Percentiles rank a stretch among this genome's conserved stretches.
phyloP scores from a whole-genome alignment of 1,140 invertebrate species.

The Diprion similis region DNA sequence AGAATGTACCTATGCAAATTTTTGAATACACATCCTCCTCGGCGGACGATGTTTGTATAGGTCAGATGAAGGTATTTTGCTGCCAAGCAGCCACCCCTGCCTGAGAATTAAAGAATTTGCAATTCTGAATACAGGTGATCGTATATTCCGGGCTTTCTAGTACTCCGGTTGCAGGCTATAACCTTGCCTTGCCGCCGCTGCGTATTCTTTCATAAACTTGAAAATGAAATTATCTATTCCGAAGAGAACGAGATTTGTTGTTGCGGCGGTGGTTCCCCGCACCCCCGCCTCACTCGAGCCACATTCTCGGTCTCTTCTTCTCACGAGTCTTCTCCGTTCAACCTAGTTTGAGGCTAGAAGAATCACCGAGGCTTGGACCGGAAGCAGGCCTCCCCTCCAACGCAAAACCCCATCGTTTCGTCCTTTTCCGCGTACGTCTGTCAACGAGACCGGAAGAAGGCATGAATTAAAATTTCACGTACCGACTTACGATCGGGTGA shows the following conservation, averaged over 20 bases:
- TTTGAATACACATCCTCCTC: conserved; percentile 60
- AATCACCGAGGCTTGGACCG: no score
- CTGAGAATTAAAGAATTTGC: conserved; percentile 63
- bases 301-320: not conserved
- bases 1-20: conserved; percentile 65
- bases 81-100: conserved; percentile 30
- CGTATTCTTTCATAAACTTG: conserved; percentile 6
- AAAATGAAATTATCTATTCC: conserved; percentile 5
- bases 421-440: not conserved
- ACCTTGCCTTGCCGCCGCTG: not conserved
- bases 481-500: conserved; percentile 52
- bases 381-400: no score
- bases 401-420: no score
- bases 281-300: not conserved
- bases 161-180: not conserved
- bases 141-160: conserved; percentile 26
- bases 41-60: conserved; percentile 59
- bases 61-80: conserved; percentile 62
- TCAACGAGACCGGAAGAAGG: conserved; percentile 17
- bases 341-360: no score
- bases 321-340: no score
- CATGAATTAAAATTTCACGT: conserved; percentile 54
- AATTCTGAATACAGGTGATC: conserved; percentile 60
- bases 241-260: conserved; percentile 7
- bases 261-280: not conserved